phyloP scores from a whole-genome alignment of 1,140 invertebrate species.

The Maconellicoccus hirsutus region DNA sequence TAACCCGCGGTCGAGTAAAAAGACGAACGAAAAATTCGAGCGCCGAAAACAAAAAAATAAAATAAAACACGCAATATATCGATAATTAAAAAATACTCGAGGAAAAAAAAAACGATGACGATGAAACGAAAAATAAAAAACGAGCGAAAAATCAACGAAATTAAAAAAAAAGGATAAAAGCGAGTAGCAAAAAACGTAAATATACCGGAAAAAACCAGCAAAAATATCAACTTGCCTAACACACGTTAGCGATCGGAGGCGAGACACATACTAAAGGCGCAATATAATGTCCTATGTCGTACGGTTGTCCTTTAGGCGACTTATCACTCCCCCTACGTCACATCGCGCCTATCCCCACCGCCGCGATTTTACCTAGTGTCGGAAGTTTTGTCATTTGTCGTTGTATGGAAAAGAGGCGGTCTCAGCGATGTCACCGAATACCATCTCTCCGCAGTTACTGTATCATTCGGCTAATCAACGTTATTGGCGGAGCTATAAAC shows the following conservation, averaged over 20 bases:
- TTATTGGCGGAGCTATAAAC: background rate
- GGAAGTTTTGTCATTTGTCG: constrained; percentile 4
- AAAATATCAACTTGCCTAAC: background rate
- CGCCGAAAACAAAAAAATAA: too few species aligned
- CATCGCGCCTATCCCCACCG: background rate
- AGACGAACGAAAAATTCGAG: too few species aligned
- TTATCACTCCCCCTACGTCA: background rate
- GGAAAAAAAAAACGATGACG: background rate
- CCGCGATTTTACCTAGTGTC: background rate
- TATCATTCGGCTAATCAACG: background rate
- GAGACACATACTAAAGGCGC: constrained; percentile 2
- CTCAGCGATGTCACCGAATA: background rate
- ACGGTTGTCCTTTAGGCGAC: constrained; percentile 6
- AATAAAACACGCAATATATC: too few species aligned
- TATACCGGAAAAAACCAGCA: background rate
- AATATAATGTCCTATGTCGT: constrained; percentile 9
- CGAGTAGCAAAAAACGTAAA: background rate
- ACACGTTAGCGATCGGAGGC: background rate
- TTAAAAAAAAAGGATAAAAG: background rate
- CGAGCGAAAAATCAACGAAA: background rate
- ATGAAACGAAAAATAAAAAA: background rate
- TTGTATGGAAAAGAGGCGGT: background rate
- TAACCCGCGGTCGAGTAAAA: too few species aligned
- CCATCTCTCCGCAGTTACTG: background rate
- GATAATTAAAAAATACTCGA: too few species aligned